These are phyloP conservation scores for Exaiptasia diaphana DNA, from an alignment of 64 coral and sea anemone species.

Conservation along the genomic window DNA sequence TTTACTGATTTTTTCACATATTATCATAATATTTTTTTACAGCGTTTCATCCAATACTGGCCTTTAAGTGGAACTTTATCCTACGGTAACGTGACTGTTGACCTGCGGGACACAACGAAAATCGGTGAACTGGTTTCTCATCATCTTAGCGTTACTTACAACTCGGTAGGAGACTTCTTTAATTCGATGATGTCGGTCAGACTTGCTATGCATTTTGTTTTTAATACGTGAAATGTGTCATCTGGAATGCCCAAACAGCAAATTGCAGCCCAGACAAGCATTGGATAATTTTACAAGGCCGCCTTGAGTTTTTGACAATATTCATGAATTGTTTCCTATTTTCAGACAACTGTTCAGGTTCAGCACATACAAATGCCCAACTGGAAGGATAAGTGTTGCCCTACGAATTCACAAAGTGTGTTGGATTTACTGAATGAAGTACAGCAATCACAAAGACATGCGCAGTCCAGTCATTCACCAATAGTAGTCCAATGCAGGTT, in stretches of 20 bases:
- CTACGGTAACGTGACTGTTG: not conserved
- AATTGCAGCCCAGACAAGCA: not conserved
- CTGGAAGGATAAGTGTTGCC: not conserved
- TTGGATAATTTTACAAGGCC: not conserved
- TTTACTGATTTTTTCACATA: not conserved
- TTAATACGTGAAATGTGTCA: not conserved
- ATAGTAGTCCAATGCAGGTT: conserved; percentile 22
- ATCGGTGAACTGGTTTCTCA: not conserved
- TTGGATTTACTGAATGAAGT: not conserved
- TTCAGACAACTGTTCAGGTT: not conserved
- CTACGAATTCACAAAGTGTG: not conserved
- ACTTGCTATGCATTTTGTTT: not conserved
- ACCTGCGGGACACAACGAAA: not conserved
- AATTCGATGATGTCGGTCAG: not conserved
- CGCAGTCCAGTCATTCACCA: not conserved
- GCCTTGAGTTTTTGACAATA: not conserved
- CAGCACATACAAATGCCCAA: not conserved
- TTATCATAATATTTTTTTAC: not conserved
- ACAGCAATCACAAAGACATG: not conserved
- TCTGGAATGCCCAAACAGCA: not conserved
- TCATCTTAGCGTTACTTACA: not conserved
- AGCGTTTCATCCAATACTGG: conserved; percentile 1
- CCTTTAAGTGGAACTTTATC: not conserved
- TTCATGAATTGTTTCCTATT: not conserved
- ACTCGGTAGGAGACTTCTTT: not conserved